Percentiles rank a stretch among this genome's conserved stretches.
phyloP scores from a whole-genome alignment of 2,797 vertebrate species.

The Pachyuromys duprasi region DNA sequence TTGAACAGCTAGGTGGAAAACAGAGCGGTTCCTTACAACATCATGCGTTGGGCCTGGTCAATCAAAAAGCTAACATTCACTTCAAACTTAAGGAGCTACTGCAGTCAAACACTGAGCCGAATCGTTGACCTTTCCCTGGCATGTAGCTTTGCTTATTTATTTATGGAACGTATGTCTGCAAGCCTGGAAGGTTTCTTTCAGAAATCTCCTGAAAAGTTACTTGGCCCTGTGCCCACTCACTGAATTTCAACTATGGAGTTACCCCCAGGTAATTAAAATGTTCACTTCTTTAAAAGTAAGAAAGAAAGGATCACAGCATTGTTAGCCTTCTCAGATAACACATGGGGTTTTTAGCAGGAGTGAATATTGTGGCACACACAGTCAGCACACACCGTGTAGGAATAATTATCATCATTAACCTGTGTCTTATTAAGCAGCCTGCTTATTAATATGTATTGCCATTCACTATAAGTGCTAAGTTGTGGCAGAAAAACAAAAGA shows the following conservation, averaged over 20 bases:
- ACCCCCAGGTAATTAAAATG: constrained; percentile 71
- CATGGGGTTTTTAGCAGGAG: constrained; percentile 36
- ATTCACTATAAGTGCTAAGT: constrained; percentile 74
- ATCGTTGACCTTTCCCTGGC: constrained; percentile 41
- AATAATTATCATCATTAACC: constrained; percentile 83
- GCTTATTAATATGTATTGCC: constrained; percentile 77
- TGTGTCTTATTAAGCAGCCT: constrained; percentile 73
- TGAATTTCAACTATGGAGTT: constrained; percentile 58
- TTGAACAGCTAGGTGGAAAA: constrained; percentile 5
- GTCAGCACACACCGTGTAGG: constrained; percentile 71
- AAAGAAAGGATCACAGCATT: constrained; percentile 22
- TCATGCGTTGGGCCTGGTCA: not conserved
- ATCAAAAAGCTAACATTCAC: constrained; percentile 28
- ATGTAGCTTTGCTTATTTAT: constrained; percentile 22
- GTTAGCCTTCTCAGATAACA: constrained; percentile 70
- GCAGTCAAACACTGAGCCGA: not conserved
- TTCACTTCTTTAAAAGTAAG: constrained; percentile 35
- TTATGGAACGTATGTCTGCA: constrained; percentile 12
- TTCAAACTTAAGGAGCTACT: not conserved
- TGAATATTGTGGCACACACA: constrained; percentile 69
- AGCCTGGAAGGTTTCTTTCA: constrained; percentile 20
- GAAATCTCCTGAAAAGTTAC: constrained; percentile 45
- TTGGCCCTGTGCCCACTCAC: not conserved
- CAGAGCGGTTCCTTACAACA: not conserved
- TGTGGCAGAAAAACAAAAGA: constrained; percentile 76